Evolutionary conservation across 2,797 vertebrate genomes (phyloP).

Genomic region (Gambelia wislizenii): DNA sequence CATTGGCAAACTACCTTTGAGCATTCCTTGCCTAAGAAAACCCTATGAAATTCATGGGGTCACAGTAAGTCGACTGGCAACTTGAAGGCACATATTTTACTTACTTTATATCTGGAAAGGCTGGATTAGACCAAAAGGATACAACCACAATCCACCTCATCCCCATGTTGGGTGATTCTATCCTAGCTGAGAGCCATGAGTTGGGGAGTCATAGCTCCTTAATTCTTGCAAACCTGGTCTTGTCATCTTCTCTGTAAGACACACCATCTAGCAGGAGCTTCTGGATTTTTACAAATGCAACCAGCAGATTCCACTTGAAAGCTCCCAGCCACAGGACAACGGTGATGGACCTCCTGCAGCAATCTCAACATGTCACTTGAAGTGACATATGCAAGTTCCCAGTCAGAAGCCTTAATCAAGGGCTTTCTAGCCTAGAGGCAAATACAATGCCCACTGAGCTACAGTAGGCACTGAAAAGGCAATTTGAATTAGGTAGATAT

Average conservation of each 20-base stretch:
- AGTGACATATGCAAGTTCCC: neutral
- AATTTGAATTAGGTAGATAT: constrained; percentile 10
- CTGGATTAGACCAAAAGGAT: neutral
- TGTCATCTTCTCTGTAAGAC: neutral
- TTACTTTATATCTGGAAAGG: neutral
- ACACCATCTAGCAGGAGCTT: neutral
- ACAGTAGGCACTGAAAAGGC: constrained; percentile 19
- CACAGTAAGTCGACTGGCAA: no score
- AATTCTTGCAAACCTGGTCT: neutral
- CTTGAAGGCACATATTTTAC: no score
- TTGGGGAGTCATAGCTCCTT: accelerated
- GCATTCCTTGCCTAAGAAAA: no score
- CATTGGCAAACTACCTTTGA: no score
- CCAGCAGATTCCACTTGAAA: constrained; percentile 15
- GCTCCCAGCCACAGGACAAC: constrained; percentile 22
- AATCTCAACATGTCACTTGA: constrained; percentile 5
- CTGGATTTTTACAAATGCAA: neutral
- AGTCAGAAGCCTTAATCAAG: constrained; percentile 21
- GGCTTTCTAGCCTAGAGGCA: constrained; percentile 40
- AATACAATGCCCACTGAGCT: constrained; percentile 35
- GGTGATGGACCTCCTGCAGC: neutral
- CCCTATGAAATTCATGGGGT: no score
- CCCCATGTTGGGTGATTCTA: neutral
- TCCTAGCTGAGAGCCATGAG: neutral
- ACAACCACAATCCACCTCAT: neutral